Evolutionary conservation across 2,113 vertebrate genomes (phyloP).

Genomic region (Cichladusa arquata): DNA sequence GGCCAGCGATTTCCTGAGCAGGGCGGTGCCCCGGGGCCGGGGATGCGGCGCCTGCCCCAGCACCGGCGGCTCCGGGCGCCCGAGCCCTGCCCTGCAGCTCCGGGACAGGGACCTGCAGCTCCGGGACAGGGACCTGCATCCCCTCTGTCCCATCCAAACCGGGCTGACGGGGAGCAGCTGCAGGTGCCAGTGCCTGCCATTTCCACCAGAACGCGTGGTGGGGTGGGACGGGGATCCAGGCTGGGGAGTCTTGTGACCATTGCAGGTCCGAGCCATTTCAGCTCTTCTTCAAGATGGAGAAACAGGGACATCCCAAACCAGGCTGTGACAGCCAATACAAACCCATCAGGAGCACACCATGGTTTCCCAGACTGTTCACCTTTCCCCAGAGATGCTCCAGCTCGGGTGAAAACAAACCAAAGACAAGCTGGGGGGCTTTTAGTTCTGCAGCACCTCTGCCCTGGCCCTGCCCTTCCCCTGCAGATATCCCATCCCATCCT

Average conservation of each 20-base stretch:
- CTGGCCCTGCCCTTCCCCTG: neutral
- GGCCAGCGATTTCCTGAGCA: slow-evolving; percentile 7
- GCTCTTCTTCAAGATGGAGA: neutral
- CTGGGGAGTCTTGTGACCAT: accelerated
- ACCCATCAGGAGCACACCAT: neutral
- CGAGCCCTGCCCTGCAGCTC: accelerated
- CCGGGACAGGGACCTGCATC: neutral
- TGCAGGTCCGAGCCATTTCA: neutral
- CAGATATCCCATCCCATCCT: neutral
- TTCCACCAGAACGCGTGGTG: accelerated
- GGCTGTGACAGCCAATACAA: neutral
- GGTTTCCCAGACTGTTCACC: accelerated
- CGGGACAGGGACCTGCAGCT: accelerated
- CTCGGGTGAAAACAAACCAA: neutral
- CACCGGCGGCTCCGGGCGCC: neutral
- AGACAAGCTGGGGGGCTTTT: neutral
- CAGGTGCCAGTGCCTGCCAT: neutral
- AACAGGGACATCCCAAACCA: neutral
- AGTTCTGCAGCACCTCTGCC: neutral
- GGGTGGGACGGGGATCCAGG: neutral
- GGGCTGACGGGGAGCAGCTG: neutral
- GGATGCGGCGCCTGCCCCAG: neutral
- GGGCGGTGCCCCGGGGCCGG: accelerated
- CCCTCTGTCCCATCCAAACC: accelerated
- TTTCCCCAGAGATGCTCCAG: neutral